A percentile compares a stretch with the other conserved stretches of the same genome.
Conservation (phyloP, 37 sponge, comb jelly and placozoan species). For the Chondrosia reniformis region DNA sequence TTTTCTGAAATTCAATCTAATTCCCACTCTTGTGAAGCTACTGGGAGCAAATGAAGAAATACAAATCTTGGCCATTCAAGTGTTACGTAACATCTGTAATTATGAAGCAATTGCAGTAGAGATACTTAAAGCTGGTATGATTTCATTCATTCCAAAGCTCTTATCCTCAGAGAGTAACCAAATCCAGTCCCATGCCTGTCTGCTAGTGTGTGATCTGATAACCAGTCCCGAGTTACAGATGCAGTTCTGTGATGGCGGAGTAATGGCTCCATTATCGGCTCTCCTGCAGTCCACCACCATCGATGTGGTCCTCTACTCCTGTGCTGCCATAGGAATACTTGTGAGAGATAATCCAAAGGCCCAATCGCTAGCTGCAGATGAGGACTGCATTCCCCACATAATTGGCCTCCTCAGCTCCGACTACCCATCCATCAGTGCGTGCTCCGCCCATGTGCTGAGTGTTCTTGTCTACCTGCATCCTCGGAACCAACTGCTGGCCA, state of each 20-base stretch:
- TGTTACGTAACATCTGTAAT: slow-evolving; percentile 58
- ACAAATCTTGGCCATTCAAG: slow-evolving; percentile 46
- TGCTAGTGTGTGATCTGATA: slow-evolving; percentile 58
- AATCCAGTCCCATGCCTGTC: slow-evolving; percentile 53
- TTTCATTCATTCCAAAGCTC: slow-evolving; percentile 51
- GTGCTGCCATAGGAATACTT: slow-evolving; percentile 55
- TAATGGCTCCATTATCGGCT: slow-evolving; percentile 37
- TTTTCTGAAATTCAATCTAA: not conserved
- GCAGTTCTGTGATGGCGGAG: slow-evolving; percentile 34
- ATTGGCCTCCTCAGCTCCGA: slow-evolving; percentile 27
- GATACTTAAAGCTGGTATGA: slow-evolving; percentile 32
- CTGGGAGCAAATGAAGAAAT: slow-evolving; percentile 37
- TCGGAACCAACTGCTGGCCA: slow-evolving; percentile 48
- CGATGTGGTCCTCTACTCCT: slow-evolving; percentile 55
- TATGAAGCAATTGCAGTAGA: slow-evolving; percentile 21
- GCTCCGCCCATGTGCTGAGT: slow-evolving; percentile 38
- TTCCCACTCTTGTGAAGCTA: slow-evolving; percentile 36
- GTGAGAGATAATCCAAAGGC: slow-evolving; percentile 32
- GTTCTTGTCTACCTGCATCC: slow-evolving; percentile 32
- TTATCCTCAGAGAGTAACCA: slow-evolving; percentile 39
- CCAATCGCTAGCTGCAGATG: slow-evolving; percentile 26
- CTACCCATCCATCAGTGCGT: slow-evolving; percentile 25
- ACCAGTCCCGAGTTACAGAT: slow-evolving; percentile 30
- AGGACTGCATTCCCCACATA: slow-evolving; percentile 21
- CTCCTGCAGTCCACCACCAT: slow-evolving; percentile 41